These are phyloP conservation scores for Labeo rohita DNA, from an alignment of 2,113 vertebrate genomes.

Conservation along the genomic window DNA sequence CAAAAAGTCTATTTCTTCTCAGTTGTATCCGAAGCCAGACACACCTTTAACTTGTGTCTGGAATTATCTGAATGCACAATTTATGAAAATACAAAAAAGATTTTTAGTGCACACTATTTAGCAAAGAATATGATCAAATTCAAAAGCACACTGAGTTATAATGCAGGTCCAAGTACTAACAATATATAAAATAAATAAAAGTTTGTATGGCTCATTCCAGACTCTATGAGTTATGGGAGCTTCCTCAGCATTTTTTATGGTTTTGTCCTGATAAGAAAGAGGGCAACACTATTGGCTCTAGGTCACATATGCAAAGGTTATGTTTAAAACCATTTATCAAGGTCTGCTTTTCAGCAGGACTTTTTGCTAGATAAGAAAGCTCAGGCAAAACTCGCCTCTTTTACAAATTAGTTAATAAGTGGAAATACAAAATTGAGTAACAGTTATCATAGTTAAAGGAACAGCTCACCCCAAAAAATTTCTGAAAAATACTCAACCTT, in stretches of 20 bases:
- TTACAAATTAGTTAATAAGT: neutral
- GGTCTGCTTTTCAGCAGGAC: neutral
- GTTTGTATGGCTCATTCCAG: neutral
- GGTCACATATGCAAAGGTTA: constrained; percentile 1
- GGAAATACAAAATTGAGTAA: neutral
- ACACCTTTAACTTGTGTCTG: neutral
- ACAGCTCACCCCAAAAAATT: too few species aligned
- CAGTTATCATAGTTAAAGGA: neutral
- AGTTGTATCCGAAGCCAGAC: neutral
- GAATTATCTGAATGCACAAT: neutral
- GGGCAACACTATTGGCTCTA: neutral
- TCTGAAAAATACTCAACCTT: too few species aligned
- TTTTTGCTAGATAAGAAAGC: neutral
- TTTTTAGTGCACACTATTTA: neutral
- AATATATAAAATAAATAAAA: neutral
- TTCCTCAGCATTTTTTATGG: neutral
- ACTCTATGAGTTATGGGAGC: neutral
- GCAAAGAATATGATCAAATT: neutral
- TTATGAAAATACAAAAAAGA: neutral
- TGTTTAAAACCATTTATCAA: constrained; percentile 25
- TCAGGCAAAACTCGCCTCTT: neutral
- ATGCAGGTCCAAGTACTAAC: neutral
- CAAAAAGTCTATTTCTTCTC: neutral
- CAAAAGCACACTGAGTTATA: neutral
- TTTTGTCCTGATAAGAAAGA: neutral